Conservation (phyloP, 2,888 invertebrate species). For the Pomacea canaliculata region DNA sequence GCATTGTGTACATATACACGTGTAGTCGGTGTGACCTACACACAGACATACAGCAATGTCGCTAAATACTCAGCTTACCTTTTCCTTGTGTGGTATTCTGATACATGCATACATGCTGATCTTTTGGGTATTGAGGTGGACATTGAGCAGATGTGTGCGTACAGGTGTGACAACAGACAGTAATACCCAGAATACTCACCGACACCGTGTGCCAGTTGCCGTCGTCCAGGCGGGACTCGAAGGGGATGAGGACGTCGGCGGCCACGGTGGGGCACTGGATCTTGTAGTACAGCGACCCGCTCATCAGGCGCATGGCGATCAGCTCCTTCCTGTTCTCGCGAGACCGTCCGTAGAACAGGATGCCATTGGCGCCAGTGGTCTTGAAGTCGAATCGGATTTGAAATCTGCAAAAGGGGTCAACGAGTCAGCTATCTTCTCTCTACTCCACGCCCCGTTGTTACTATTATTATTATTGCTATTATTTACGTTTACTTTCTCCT, state of each 20-base stretch:
- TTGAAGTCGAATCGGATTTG: conserved; percentile 26
- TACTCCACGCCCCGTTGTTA: too few relatives aligned
- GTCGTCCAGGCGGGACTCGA: conserved; percentile 24
- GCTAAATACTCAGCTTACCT: too few relatives aligned
- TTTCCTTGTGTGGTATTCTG: too few relatives aligned
- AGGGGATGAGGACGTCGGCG: conserved; percentile 29
- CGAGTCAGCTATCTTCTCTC: too few relatives aligned
- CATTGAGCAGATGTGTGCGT: too few relatives aligned
- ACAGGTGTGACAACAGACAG: too few relatives aligned
- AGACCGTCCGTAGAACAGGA: conserved; percentile 29
- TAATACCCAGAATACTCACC: conserved; percentile 7
- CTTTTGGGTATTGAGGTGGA: too few relatives aligned
- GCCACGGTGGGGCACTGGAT: conserved; percentile 32
- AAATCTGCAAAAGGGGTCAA: conserved; percentile 12
- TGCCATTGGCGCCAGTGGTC: conserved; percentile 25
- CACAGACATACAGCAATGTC: too few relatives aligned
- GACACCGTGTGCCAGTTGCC: conserved; percentile 29
- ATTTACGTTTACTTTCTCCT: too few relatives aligned
- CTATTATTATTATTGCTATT: too few relatives aligned
- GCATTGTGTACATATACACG: background rate
- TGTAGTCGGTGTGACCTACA: too few relatives aligned
- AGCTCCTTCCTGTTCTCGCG: conserved; percentile 9
- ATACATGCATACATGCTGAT: too few relatives aligned
- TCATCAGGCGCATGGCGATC: conserved; percentile 22
- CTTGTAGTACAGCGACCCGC: conserved; percentile 30